These are phyloP conservation scores for Sinella curviseta DNA, from an alignment of 1,140 invertebrate species.

Conservation along the genomic window DNA sequence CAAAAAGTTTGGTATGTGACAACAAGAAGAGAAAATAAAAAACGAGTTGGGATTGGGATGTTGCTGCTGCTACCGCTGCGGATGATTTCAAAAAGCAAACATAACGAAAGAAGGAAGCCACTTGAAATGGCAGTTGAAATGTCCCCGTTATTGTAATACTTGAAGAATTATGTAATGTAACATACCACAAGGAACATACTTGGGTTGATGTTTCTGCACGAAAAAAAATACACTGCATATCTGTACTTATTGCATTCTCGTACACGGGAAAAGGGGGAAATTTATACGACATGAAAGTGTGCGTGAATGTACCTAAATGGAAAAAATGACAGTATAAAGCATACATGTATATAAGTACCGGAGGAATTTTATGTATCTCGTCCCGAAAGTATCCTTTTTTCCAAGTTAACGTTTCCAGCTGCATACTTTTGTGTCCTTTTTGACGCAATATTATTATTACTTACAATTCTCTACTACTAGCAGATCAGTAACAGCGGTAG, in stretches of 20 bases:
- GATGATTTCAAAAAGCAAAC: too few relatives aligned
- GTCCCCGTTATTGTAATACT: neutral
- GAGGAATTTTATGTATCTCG: neutral
- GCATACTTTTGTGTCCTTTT: neutral
- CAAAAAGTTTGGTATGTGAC: too few relatives aligned
- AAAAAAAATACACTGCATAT: too few relatives aligned
- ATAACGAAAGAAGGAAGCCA: neutral
- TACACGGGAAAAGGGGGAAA: too few relatives aligned
- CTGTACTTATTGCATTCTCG: too few relatives aligned
- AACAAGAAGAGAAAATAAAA: neutral
- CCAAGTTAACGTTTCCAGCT: neutral
- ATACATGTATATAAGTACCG: neutral
- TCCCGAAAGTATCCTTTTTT: neutral
- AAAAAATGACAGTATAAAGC: too few relatives aligned
- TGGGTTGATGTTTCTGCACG: neutral
- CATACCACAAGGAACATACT: slow-evolving; percentile 13
- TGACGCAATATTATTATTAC: neutral
- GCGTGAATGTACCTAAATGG: too few relatives aligned
- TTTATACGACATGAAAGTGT: too few relatives aligned
- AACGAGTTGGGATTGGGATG: neutral
- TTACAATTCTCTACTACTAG: too few relatives aligned
- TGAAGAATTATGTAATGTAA: slow-evolving; percentile 9
- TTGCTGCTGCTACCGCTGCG: too few relatives aligned
- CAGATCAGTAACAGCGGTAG: too few relatives aligned
- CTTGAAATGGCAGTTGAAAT: slow-evolving; percentile 7